phyloP scores from a whole-genome alignment of 2,113 vertebrate species.

The Morone saxatilis region DNA sequence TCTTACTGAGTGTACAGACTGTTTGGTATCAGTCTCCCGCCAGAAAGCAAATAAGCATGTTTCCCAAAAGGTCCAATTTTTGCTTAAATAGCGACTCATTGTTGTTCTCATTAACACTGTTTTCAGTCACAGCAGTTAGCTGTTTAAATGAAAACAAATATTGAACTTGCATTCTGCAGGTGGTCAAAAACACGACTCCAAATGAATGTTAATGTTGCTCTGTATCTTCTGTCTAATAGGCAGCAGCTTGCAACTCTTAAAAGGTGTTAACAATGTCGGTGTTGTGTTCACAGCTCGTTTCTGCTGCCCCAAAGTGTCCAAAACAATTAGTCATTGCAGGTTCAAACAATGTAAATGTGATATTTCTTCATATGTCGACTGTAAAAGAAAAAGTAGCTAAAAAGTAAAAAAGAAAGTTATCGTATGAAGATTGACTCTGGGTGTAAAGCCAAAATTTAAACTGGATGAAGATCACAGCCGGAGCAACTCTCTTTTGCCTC shows the following conservation, averaged over 20 bases:
- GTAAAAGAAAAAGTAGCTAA: not conserved
- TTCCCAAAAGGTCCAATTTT: too few species aligned
- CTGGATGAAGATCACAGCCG: constrained; percentile 52
- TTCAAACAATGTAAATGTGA: not conserved
- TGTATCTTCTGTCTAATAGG: too few species aligned
- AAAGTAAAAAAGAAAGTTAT: not conserved
- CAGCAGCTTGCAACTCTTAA: not conserved
- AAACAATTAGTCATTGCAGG: not conserved
- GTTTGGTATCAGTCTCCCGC: too few species aligned
- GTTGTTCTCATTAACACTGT: too few species aligned
- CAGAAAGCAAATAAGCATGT: too few species aligned
- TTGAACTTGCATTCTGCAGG: not conserved
- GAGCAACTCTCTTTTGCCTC: not conserved
- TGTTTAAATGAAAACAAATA: not conserved
- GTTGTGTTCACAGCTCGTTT: not conserved
- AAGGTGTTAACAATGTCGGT: not conserved
- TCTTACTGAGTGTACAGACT: too few species aligned
- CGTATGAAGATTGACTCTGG: not conserved
- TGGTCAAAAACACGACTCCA: too few species aligned
- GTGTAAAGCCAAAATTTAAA: constrained; percentile 3
- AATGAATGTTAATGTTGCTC: not conserved
- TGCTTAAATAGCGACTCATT: too few species aligned
- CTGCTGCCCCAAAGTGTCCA: not conserved
- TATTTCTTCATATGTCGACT: not conserved
- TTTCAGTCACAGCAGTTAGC: not conserved